A percentile compares a stretch with the other conserved stretches of the same genome.
These are phyloP conservation scores for Chlamydotis undulata DNA, from an alignment of 2,113 vertebrate genomes.

Conservation along the genomic window DNA sequence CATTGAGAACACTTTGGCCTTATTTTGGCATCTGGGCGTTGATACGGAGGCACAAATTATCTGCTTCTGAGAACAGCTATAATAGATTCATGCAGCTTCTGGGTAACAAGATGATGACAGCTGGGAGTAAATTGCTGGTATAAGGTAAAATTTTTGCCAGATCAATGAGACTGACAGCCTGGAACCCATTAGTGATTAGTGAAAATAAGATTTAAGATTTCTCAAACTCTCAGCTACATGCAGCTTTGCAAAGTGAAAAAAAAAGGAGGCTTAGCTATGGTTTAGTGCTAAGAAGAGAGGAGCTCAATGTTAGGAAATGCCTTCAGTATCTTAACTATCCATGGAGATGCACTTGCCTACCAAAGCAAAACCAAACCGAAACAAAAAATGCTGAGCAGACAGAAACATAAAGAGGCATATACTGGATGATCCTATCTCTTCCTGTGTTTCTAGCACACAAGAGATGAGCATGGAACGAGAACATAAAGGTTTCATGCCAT, in stretches of 20 bases:
- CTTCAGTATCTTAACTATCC: neutral
- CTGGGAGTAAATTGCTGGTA: neutral
- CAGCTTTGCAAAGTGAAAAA: conserved; percentile 8
- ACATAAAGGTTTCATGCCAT: neutral
- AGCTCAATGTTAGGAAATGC: neutral
- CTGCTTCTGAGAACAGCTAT: neutral
- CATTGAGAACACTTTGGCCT: neutral
- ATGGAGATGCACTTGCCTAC: neutral
- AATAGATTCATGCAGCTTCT: conserved; percentile 17
- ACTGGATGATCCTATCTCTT: neutral
- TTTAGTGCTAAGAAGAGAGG: conserved; percentile 5
- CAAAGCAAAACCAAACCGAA: neutral
- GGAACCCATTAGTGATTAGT: conserved; percentile 22
- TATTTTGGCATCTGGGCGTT: conserved; percentile 7
- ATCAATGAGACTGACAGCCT: conserved; percentile 20
- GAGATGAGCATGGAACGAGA: neutral
- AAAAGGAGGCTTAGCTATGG: neutral
- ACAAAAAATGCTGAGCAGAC: neutral
- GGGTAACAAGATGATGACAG: conserved; percentile 35
- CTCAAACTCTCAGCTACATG: conserved; percentile 10
- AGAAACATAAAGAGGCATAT: neutral
- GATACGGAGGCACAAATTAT: conserved; percentile 24
- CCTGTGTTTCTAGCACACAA: neutral
- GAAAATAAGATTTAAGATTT: conserved; percentile 35
- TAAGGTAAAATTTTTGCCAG: conserved; percentile 53